Evolutionary conservation across 2,888 invertebrate genomes (phyloP).

Genomic region (Andrena flavipes): DNA sequence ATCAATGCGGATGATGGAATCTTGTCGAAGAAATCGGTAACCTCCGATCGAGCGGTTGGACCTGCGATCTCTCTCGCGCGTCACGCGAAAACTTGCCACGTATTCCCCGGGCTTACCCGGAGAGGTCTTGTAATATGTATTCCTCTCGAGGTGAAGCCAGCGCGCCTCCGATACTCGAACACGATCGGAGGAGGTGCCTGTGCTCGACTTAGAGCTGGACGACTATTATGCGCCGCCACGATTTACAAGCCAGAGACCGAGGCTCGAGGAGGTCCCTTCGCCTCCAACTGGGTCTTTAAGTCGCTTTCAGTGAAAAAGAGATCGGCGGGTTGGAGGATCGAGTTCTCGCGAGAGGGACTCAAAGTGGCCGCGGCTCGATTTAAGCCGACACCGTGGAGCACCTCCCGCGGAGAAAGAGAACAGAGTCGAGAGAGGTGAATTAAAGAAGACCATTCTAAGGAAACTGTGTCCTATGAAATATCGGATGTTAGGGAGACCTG

Average conservation of each 20-base stretch:
- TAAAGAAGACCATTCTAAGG: background rate
- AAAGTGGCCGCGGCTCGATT: slow-evolving; percentile 50
- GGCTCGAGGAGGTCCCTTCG: slow-evolving; percentile 32
- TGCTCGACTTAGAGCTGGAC: slow-evolving; percentile 27
- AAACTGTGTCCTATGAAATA: background rate
- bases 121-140: slow-evolving; percentile 36
- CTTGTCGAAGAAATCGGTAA: slow-evolving; percentile 34
- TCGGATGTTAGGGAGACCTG: no score
- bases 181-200: slow-evolving; percentile 27
- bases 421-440: background rate
- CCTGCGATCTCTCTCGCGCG: slow-evolving; percentile 32
- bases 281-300: slow-evolving; percentile 48
- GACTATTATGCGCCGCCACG: slow-evolving; percentile 46
- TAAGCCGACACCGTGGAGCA: slow-evolving; percentile 34
- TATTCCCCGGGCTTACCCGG: slow-evolving; percentile 34
- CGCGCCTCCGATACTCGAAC: slow-evolving; percentile 46
- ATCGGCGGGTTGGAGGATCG: slow-evolving; percentile 13
- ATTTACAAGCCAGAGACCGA: slow-evolving; percentile 48
- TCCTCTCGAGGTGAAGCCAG: slow-evolving; percentile 41
- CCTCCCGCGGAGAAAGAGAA: slow-evolving; percentile 6
- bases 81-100: slow-evolving; percentile 50
- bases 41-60: slow-evolving; percentile 25
- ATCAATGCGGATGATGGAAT: slow-evolving; percentile 3
- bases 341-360: slow-evolving; percentile 21
- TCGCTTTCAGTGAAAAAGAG: slow-evolving; percentile 27